Conservation (phyloP, 2,797 vertebrate species). For the Adrianichthys oophorus region DNA sequence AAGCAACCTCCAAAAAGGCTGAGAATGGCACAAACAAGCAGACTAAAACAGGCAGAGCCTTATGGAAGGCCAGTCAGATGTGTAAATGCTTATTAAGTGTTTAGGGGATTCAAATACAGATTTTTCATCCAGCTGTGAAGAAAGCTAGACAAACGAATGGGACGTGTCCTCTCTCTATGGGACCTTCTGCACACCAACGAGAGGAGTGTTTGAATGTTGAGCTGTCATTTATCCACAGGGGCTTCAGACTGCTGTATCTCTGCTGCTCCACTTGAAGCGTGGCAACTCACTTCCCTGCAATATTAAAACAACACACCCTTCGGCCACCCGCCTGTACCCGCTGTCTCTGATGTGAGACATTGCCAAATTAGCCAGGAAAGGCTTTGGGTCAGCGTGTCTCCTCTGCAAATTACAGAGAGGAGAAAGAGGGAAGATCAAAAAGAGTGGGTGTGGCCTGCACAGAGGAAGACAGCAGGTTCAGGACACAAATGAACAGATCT, state of each 20-base stretch:
- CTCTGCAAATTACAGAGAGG: constrained; percentile 68
- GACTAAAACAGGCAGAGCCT: neutral
- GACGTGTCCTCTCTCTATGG: constrained; percentile 16
- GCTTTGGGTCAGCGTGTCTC: constrained; percentile 51
- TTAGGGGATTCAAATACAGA: constrained; percentile 17
- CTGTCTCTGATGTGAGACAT: constrained; percentile 61
- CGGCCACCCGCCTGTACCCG: constrained; percentile 8
- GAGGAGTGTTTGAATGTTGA: constrained; percentile 45
- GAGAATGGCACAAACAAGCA: neutral
- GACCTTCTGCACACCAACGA: constrained; percentile 20
- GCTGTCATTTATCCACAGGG: constrained; percentile 62
- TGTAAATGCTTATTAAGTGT: constrained; percentile 38
- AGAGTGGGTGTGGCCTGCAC: constrained; percentile 17
- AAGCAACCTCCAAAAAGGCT: neutral
- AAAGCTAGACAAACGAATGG: constrained; percentile 20
- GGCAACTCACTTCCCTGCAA: constrained; percentile 31
- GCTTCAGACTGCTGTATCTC: constrained; percentile 62
- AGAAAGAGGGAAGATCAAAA: constrained; percentile 28
- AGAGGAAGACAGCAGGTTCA: constrained; percentile 52
- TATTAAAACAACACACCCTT: constrained; percentile 35
- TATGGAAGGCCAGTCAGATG: constrained; percentile 21
- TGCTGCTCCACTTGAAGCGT: constrained; percentile 42
- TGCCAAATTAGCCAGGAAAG: constrained; percentile 63
- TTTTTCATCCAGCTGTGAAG: constrained; percentile 16
- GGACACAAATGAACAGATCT: constrained; percentile 53